Evolutionary conservation across 2,113 vertebrate species (phyloP).

Genomic region (Elephas maximus): DNA sequence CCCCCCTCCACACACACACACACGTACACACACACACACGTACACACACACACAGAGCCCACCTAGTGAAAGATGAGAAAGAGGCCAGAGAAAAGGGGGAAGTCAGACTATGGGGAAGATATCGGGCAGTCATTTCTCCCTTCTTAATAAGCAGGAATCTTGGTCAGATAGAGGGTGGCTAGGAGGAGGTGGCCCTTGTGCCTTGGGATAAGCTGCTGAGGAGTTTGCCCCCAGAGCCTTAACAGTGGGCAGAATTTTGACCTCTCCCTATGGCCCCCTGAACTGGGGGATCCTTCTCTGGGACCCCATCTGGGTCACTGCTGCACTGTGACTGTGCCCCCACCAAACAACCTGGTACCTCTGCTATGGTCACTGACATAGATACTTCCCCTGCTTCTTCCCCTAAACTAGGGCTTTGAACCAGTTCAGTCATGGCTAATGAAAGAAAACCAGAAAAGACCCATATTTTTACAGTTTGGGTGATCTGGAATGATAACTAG

Average conservation of each 20-base stretch:
- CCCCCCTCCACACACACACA: no score
- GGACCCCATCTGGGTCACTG: background rate
- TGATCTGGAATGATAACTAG: no score
- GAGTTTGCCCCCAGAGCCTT: background rate
- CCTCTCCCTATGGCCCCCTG: background rate
- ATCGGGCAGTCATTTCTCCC: rapidly evolving
- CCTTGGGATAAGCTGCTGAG: background rate
- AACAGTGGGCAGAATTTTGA: background rate
- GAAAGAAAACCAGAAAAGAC: no score
- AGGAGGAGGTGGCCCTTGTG: background rate
- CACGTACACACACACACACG: no score
- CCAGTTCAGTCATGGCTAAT: no score
- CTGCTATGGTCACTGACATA: background rate
- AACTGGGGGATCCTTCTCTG: background rate
- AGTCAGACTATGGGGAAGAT: background rate
- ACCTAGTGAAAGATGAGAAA: no score
- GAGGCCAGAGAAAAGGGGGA: background rate
- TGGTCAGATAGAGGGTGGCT: background rate
- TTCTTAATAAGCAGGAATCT: background rate
- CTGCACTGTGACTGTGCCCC: background rate
- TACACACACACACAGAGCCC: no score
- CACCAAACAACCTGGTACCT: background rate
- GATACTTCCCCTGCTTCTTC: background rate
- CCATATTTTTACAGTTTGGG: no score
- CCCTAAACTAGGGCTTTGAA: no score